These are phyloP conservation scores for Heliconius congener DNA, from an alignment of 1,140 invertebrate genomes.

Conservation along the genomic window DNA sequence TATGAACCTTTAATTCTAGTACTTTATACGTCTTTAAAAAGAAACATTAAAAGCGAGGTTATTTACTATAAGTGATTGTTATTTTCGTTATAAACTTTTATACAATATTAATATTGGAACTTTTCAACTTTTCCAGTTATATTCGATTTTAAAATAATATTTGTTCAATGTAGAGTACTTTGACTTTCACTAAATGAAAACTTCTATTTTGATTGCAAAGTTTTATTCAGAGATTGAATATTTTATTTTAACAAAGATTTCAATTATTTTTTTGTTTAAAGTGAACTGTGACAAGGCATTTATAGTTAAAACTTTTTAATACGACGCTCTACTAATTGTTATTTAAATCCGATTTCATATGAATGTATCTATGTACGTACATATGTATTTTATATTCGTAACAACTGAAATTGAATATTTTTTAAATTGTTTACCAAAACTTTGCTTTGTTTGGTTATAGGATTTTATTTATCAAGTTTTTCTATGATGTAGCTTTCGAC, in stretches of 20 bases:
- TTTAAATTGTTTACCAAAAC: too few relatives aligned
- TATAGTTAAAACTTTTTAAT: background rate
- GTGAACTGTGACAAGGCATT: background rate
- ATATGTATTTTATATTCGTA: too few relatives aligned
- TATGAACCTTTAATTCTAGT: background rate
- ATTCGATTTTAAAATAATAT: conserved; percentile 8
- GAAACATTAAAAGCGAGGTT: conserved; percentile 1
- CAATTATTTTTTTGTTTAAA: background rate
- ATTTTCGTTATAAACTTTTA: background rate
- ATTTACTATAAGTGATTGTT: background rate
- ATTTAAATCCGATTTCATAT: background rate
- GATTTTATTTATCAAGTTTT: too few relatives aligned
- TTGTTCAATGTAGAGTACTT: background rate
- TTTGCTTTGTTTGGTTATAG: too few relatives aligned
- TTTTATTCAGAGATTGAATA: background rate
- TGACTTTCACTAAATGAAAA: conserved; percentile 1
- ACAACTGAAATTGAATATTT: too few relatives aligned
- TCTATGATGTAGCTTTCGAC: too few relatives aligned
- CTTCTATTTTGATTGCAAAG: conserved; percentile 13
- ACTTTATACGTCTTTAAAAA: background rate
- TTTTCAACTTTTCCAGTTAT: background rate
- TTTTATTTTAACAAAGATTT: conserved; percentile 7
- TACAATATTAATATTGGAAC: conserved; percentile 6
- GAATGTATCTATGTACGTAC: background rate
- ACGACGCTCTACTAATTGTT: background rate